Evolutionary conservation across 2,797 vertebrate species (phyloP), one percentile per base, ranked within the genome.

Genomic region (Linurgus olivaceus): DNA sequence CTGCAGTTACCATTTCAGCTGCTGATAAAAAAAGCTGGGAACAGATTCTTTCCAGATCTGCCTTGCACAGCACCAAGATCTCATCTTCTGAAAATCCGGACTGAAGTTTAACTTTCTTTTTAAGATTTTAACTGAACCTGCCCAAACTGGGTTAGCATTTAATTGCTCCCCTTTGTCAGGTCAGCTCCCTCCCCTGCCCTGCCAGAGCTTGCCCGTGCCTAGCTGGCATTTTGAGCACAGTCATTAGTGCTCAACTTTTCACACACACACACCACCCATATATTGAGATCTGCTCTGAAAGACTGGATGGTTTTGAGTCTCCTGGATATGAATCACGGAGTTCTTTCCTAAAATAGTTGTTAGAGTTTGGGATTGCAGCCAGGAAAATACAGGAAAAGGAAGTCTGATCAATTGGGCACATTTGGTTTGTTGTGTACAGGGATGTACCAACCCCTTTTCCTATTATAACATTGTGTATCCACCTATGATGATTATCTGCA

Each of bases 321-420:
- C 93, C 95, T 96, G 76, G 76, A 75, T 94, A 65, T 81, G 79
- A 94, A 91, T 96, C 94, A 94, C 76, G 7, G 55, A 91, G 70
- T 81, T 90, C 26, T 67, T 88, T 90, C 95, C 79, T 72, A 91
- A 94, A 95, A 93, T 90, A 95, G 87, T 93, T 75, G 75, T 50
- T 91, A 62, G 61, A 88, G 17, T 72, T 90, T 0, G 40, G 85
- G 91, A 94, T 20, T 61, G 78, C 68, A 83, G 92, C 92, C 94
- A 94, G 89, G 70, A 94, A 95, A 91, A 87, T 62, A 59, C 37
- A 96, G 92, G 94, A 93, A 89, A 89, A 91, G 94, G 94, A 96
- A 93, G 88, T 94, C 38, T 86, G 86, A 94, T 95, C 93, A 81
- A 52, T 59, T 82, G 48, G 90, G 91, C 87, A 79, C 73, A 79